Base-by-base conservation (phyloP, 1,140 invertebrate genomes). In the Lepeophtheirus salmonis region DNA sequence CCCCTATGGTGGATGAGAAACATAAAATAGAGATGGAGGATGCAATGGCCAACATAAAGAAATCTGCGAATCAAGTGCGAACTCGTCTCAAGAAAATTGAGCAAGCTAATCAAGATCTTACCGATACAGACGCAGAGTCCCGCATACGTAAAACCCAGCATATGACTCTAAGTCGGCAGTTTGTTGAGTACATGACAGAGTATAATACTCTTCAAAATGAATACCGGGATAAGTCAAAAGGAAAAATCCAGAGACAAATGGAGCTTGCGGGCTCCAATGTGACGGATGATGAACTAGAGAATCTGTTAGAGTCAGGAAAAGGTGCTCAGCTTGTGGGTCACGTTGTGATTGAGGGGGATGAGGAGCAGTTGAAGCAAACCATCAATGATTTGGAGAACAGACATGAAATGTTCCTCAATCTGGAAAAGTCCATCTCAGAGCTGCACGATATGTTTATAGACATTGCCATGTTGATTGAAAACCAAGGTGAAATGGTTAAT, bases 401-500 rank as follows among this genome's bases (percentile, higher is more conserved):
- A 79, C 69, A 69, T 25, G 79, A 81, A 69, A 67, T 71, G 2
- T 67, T 79, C 26, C 71, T 76, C 14, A 65, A 66, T 26, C 76
- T 75, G 67, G 67, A 70, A 21, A 60, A 63, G 13, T 66, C 62
- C 30, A 62, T 68, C 22, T 67, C 71, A 1, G 68, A 68, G 3
- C 58, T 71, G 16, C 63, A 69, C 12, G 70, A 74, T 58, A 70
- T 76, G 53, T 75, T 74, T 20, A 70, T 75, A 69, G 72, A 75
- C 41, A 58, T 58, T 26, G 56, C 56, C 56, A 58, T 49, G 24
- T 17, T 58, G 3, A 67, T 50, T 2, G 23, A 61, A 52, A 59
- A 69, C 69, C 71, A 92, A 86, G 87, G 87, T 68, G 87, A 91
- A 75, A 81, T 90, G 78, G 80, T 91, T 67, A 86, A 91, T 75